Base-by-base conservation (phyloP, 2,888 invertebrate genomes). In the Rhingia rostrata region DNA sequence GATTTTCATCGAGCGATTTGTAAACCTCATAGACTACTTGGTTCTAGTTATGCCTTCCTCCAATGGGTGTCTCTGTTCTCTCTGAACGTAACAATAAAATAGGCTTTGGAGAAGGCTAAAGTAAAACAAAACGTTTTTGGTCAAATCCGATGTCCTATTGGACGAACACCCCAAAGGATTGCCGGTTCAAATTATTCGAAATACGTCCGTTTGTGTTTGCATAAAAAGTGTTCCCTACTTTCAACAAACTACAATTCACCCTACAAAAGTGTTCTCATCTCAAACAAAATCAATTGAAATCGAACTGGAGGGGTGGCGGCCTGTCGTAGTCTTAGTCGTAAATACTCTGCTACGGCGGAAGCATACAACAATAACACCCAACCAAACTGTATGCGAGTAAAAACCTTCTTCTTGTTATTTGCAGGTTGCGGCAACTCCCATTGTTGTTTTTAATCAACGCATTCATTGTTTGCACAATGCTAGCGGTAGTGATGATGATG, bases 401-500 rank as follows among this genome's bases (percentile, higher is more conserved):
- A 58, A 60, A 79, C 60, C 51, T 45, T 67, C 61, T 58, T 60
- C 54, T 58, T 66, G 37, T 66, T 22, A 2, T 22, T 80, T 74
- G 64, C 60, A 43, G 39, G 64, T 66, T 79, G 63, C 22, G 79
- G 63, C 49, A 80, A 66, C 58, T 41, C 53, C 61, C 80, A 54
- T 70, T 72, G 85, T 77, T 85, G 72, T 81, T 85, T 81, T 85
- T 85, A 85, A 85, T 85, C 85, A 85, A 85, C 85, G 75, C 85
- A 72, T 75, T 67, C 81, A 72, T 85, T 85, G 84, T 84, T 85
- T 81, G 47, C 54, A 77, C 72, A 67, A 61, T 75, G 66, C 70
- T 64, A 45, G 32, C 35, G 14, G 35, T 45, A 22, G 45, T 47
- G 10, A 2, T 39, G 22, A 30, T 12, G 33, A 3, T 39, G 30